Conservation (phyloP, 30 jellyfish, hydroid and myxozoan species). For the Aurelia coerulea region DNA sequence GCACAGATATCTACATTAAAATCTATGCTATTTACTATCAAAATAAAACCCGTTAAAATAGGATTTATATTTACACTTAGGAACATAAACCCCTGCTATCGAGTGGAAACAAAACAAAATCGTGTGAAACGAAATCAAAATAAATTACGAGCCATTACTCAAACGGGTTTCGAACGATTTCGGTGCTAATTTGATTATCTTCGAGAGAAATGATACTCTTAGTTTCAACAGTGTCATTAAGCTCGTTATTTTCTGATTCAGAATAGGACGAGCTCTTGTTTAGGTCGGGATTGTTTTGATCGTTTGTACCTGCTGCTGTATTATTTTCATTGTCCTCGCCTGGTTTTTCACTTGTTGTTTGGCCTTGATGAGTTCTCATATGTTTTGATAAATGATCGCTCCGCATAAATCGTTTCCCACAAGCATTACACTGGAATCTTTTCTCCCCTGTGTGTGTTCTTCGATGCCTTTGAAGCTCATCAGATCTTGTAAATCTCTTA, state of each 20-base stretch:
- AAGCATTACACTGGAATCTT: constrained; percentile 96
- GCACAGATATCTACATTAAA: neutral
- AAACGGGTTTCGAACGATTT: constrained; percentile 66
- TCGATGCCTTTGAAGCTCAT: constrained; percentile 97
- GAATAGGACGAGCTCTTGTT: constrained; percentile 22
- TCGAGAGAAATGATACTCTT: constrained; percentile 2
- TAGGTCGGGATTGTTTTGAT: constrained; percentile 22
- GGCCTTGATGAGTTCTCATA: constrained; percentile 97
- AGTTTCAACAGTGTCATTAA: neutral
- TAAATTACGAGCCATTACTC: constrained; percentile 20
- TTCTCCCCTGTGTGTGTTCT: constrained; percentile 99
- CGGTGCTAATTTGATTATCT: constrained; percentile 30
- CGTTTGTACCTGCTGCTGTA: constrained; percentile 25
- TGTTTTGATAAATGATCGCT: constrained; percentile 98
- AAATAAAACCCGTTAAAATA: constrained; percentile 41
- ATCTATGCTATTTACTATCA: constrained; percentile 55
- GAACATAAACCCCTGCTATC: neutral
- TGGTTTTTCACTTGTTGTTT: constrained; percentile 54
- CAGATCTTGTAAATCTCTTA: constrained; percentile 96
- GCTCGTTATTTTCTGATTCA: constrained; percentile 33
- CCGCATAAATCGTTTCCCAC: constrained; percentile 96
- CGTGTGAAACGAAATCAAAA: neutral
- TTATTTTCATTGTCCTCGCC: constrained; percentile 46
- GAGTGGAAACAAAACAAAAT: neutral
- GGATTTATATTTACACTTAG: constrained; percentile 24